phyloP scores from a whole-genome alignment of 2,113 vertebrate species.

The Ploceus nigricollis region DNA sequence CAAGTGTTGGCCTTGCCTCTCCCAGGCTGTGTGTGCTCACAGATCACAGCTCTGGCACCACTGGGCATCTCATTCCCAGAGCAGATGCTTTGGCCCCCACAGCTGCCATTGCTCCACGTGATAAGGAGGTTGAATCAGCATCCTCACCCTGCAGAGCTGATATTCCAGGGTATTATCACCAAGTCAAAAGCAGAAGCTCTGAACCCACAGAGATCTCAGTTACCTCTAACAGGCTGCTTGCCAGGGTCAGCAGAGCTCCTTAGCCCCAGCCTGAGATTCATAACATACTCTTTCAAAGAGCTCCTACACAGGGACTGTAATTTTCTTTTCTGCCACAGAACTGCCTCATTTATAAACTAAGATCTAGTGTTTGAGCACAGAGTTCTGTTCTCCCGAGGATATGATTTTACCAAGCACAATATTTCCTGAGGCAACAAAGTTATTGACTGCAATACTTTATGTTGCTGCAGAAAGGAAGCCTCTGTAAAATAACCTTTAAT shows the following conservation, averaged over 20 bases:
- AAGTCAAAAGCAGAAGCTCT: background rate
- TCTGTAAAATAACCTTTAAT: constrained; percentile 1
- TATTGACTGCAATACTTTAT: background rate
- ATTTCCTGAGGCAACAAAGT: background rate
- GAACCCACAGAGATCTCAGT: background rate
- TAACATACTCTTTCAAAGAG: background rate
- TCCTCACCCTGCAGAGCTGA: background rate
- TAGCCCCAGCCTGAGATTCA: background rate
- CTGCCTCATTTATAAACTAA: background rate
- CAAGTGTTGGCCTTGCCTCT: rapidly evolving
- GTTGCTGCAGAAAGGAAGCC: background rate
- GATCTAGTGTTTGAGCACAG: background rate
- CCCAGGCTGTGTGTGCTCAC: background rate
- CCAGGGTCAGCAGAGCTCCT: background rate
- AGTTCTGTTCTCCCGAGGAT: background rate
- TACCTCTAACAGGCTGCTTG: background rate
- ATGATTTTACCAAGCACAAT: background rate
- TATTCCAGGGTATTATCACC: background rate
- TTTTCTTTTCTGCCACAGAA: background rate
- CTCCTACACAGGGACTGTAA: background rate
- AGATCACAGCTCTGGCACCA: rapidly evolving
- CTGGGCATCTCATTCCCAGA: background rate
- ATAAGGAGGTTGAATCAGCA: background rate
- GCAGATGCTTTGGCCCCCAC: background rate
- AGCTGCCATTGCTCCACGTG: background rate